Percentiles rank a stretch among this genome's conserved stretches.
Conservation (phyloP, 2,797 vertebrate genomes). For the Triplophysa yarkandensis region DNA sequence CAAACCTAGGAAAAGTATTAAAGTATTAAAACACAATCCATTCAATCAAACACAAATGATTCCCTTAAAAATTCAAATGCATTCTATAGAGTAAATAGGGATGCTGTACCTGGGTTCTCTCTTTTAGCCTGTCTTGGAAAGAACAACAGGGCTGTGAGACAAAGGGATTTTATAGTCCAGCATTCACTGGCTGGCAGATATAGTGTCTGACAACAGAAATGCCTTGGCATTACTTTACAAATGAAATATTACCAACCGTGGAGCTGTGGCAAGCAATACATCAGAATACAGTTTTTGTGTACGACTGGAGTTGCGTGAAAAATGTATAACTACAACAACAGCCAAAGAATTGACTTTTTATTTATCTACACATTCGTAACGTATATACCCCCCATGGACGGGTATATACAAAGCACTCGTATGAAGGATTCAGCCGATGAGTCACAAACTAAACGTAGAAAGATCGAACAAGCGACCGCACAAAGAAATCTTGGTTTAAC, state of each 20-base stretch:
- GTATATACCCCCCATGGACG: no score
- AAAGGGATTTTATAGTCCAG: constrained; percentile 71
- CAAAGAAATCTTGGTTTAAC: no score
- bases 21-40: not conserved
- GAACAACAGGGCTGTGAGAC: constrained; percentile 61
- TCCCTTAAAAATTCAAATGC: not conserved
- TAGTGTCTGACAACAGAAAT: constrained; percentile 72
- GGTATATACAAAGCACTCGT: no score
- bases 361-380: not conserved
- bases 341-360: constrained; percentile 18
- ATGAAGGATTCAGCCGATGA: no score
- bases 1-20: not conserved
- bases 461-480: no score
- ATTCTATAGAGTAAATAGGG: not conserved
- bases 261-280: constrained; percentile 50
- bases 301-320: constrained; percentile 42
- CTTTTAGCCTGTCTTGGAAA: constrained; percentile 41
- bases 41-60: not conserved
- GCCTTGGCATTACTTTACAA: constrained; percentile 67
- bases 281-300: constrained; percentile 58
- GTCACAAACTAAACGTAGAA: no score
- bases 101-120: constrained; percentile 66
- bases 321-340: constrained; percentile 47
- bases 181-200: constrained; percentile 65
- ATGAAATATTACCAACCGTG: constrained; percentile 66